These are phyloP conservation scores for Rostratula benghalensis DNA, from an alignment of 2,113 vertebrate genomes.

Conservation along the genomic window DNA sequence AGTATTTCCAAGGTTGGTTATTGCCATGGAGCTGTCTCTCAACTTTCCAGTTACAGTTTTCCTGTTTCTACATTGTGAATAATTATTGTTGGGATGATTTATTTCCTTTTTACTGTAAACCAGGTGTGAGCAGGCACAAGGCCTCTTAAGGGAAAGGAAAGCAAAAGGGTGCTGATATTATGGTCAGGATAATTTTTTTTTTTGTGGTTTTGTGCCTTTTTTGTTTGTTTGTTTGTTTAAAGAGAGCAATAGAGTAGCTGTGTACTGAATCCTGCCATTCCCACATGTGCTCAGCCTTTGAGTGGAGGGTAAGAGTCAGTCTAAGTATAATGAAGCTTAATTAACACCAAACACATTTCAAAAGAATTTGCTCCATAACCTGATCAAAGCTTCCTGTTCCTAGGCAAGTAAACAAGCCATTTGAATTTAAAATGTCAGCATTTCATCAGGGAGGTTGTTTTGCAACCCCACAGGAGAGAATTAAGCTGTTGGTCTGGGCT, in stretches of 20 bases:
- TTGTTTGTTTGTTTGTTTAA: neutral
- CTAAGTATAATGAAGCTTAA: neutral
- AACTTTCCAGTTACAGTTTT: neutral
- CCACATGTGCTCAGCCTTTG: neutral
- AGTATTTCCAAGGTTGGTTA: neutral
- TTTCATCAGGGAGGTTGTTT: neutral
- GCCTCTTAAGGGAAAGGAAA: neutral
- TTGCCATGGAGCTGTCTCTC: neutral
- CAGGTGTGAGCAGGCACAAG: neutral
- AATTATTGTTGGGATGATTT: neutral
- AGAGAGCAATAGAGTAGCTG: neutral
- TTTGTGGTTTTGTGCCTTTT: neutral
- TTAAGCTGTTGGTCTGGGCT: neutral
- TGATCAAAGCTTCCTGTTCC: neutral
- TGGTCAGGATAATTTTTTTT: rapidly evolving
- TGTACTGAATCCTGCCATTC: neutral
- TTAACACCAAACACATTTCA: neutral
- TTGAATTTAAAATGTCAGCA: neutral
- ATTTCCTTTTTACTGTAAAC: constrained; percentile 2
- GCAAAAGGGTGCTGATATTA: neutral
- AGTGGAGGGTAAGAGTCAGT: neutral
- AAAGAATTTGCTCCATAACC: neutral
- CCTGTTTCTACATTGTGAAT: neutral
- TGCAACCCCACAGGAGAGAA: neutral
- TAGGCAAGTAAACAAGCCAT: neutral